Percentiles rank a stretch among this genome's conserved stretches.
Evolutionary conservation across 2,888 invertebrate genomes (phyloP).

Genomic region (Napeogenes sylphis): DNA sequence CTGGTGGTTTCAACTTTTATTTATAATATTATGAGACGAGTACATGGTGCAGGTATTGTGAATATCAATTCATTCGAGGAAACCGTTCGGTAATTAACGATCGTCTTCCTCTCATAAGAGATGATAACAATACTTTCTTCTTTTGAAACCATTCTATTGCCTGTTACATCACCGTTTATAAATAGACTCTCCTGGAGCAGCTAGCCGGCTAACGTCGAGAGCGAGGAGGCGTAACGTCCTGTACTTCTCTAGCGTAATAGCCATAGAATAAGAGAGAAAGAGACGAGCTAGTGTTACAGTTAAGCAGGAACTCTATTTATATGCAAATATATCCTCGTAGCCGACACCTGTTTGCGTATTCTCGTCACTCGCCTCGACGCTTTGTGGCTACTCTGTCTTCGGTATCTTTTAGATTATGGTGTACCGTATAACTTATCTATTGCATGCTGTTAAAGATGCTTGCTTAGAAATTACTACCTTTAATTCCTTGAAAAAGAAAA

Average conservation of each 20-base stretch:
- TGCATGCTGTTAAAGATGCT: constrained; percentile 34
- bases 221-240: constrained; percentile 63
- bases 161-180: constrained; percentile 69
- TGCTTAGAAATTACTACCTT: constrained; percentile 29
- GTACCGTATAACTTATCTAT: constrained; percentile 40
- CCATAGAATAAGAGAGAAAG: constrained; percentile 60
- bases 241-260: constrained; percentile 59
- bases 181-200: constrained; percentile 73
- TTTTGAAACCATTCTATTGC: constrained; percentile 51
- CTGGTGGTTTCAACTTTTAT: neutral
- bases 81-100: constrained; percentile 6
- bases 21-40: neutral
- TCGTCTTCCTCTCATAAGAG: constrained; percentile 19
- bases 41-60: neutral
- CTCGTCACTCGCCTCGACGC: constrained; percentile 64
- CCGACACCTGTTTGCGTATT: constrained; percentile 78
- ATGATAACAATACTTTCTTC: constrained; percentile 44
- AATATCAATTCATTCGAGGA: neutral
- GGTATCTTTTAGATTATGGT: constrained; percentile 64
- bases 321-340: constrained; percentile 77
- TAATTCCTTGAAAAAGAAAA: constrained; percentile 28
- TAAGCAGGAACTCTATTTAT: constrained; percentile 79
- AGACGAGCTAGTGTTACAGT: constrained; percentile 73
- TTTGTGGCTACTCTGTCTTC: constrained; percentile 68
- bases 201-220: constrained; percentile 52